phyloP scores from a whole-genome alignment of 1,140 invertebrate genomes.

The Camponotus pennsylvanicus region DNA sequence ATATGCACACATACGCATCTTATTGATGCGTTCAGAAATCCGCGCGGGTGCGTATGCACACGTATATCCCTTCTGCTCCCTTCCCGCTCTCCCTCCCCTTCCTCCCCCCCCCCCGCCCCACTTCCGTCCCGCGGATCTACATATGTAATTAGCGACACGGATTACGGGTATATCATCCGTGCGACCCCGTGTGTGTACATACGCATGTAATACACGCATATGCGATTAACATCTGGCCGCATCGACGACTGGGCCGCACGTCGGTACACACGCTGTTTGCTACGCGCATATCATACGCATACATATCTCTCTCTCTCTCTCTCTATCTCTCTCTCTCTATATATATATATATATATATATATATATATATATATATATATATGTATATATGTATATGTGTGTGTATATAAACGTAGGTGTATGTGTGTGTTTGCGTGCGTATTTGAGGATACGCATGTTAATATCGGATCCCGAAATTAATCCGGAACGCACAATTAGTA shows the following conservation, averaged over 20 bases:
- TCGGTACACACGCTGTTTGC: slow-evolving; percentile 59
- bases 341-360: too few relatives aligned
- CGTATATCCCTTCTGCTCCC: not conserved
- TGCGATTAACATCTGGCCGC: slow-evolving; percentile 59
- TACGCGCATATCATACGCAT: not conserved
- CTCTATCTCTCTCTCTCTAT: too few relatives aligned
- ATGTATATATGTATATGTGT: too few relatives aligned
- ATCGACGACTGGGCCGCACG: slow-evolving; percentile 40
- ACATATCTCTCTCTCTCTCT: too few relatives aligned
- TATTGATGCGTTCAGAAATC: slow-evolving; percentile 51
- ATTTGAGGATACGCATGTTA: slow-evolving; percentile 39
- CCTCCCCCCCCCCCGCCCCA: not conserved
- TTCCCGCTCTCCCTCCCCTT: slow-evolving; percentile 7
- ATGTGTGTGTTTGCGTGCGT: not conserved
- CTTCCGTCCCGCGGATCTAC: slow-evolving; percentile 25
- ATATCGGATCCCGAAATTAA: slow-evolving; percentile 61
- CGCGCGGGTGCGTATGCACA: slow-evolving; percentile 20
- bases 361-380: too few relatives aligned
- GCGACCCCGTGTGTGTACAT: slow-evolving; percentile 40
- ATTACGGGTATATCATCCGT: slow-evolving; percentile 59
- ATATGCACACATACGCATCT: not conserved
- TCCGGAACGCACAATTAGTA: slow-evolving; percentile 61
- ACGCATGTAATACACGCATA: slow-evolving; percentile 63
- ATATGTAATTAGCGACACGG: slow-evolving; percentile 64
- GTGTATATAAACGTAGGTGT: not conserved